Evolutionary conservation across 2,797 vertebrate genomes (phyloP).

Genomic region (Mus spretus): DNA sequence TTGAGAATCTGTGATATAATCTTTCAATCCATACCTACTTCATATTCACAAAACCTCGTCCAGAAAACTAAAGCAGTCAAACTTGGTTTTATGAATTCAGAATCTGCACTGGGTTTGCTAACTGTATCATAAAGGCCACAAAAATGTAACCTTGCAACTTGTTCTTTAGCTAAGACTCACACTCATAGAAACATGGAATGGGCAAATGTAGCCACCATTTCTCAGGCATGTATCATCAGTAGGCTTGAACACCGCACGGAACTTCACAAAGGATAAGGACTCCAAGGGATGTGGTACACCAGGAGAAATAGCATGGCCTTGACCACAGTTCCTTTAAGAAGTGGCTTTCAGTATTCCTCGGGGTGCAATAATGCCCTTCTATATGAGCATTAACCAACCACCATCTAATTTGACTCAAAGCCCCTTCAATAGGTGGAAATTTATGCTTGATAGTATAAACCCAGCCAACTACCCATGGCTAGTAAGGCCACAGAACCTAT

Average conservation of each 20-base stretch:
- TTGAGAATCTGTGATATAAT: slow-evolving; percentile 32
- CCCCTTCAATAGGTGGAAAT: neutral
- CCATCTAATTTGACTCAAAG: neutral
- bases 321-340: neutral
- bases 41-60: slow-evolving; percentile 28
- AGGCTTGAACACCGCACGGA: neutral
- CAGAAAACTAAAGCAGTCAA: slow-evolving; percentile 1
- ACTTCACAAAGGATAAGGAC: neutral
- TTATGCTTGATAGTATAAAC: neutral
- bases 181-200: neutral
- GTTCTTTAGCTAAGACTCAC: neutral
- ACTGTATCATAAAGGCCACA: neutral
- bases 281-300: neutral
- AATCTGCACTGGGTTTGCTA: neutral
- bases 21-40: slow-evolving; percentile 34
- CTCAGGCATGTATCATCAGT: neutral
- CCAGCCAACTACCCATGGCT: neutral
- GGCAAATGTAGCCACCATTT: neutral
- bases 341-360: neutral
- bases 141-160: neutral
- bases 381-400: neutral
- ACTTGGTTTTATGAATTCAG: neutral
- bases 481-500: neutral
- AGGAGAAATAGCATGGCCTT: neutral
- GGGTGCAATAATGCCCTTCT: neutral